A percentile compares a stretch with the other conserved stretches of the same genome.
phyloP scores from a whole-genome alignment of 2,113 vertebrate species.

The Nipponia nippon region DNA sequence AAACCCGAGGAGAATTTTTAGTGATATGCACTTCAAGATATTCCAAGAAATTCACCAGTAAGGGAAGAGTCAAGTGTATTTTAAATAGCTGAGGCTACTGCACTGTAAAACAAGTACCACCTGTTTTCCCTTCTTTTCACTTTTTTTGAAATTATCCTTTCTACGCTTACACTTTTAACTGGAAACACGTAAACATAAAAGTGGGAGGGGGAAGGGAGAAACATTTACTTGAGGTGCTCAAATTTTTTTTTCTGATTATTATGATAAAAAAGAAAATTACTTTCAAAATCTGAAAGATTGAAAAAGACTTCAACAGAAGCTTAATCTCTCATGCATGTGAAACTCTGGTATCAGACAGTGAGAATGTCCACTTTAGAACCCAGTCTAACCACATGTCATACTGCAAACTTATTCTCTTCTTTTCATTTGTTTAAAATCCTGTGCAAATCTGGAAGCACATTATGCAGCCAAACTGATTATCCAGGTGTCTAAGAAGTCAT shows the following conservation, averaged over 20 bases:
- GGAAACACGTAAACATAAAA: background rate
- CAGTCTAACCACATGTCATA: background rate
- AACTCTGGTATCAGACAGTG: background rate
- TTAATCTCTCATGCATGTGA: background rate
- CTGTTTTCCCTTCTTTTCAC: background rate
- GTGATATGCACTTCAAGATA: background rate
- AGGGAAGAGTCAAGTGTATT: background rate
- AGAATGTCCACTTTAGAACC: background rate
- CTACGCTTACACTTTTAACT: background rate
- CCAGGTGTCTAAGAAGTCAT: background rate
- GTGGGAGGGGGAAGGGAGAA: background rate
- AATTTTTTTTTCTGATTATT: background rate
- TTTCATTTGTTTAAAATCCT: background rate
- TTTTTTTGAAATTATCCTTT: background rate
- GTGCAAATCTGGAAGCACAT: background rate
- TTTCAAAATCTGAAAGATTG: background rate
- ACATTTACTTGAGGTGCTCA: background rate
- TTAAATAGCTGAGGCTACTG: background rate
- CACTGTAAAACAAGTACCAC: background rate
- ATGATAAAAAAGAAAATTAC: background rate
- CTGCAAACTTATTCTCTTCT: background rate
- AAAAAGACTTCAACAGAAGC: background rate
- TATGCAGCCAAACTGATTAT: background rate
- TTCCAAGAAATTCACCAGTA: background rate
- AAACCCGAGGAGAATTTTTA: background rate